phyloP scores from a whole-genome alignment of 2,797 vertebrate species.

The Darevskia mixta region DNA sequence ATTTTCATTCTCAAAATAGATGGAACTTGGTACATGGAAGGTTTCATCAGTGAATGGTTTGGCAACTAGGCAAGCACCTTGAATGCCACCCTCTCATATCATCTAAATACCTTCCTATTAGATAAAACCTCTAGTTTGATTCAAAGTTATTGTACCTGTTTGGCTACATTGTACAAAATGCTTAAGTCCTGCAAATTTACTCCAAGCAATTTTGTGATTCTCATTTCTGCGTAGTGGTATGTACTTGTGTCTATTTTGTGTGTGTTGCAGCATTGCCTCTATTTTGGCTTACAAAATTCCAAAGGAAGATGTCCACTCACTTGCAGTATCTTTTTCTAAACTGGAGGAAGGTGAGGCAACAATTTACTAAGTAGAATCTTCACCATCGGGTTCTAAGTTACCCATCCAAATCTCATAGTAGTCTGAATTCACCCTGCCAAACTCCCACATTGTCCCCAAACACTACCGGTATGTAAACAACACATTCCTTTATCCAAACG shows the following conservation, averaged over 20 bases:
- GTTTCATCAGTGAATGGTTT: background rate
- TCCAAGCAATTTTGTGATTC: background rate
- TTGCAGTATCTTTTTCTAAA: constrained; percentile 89
- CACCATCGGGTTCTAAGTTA: background rate
- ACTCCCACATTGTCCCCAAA: background rate
- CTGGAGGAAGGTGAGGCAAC: constrained; percentile 89
- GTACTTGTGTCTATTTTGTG: background rate
- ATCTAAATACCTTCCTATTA: background rate
- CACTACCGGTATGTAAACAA: background rate
- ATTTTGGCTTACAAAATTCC: constrained; percentile 95
- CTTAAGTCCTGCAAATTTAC: background rate
- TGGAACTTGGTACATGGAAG: background rate
- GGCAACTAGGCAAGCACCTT: background rate
- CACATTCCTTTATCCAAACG: background rate
- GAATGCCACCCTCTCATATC: background rate
- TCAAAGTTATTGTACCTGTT: background rate
- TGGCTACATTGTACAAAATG: background rate
- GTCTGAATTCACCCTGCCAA: background rate
- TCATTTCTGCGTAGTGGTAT: constrained; percentile 16
- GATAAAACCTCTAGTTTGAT: background rate
- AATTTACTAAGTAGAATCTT: background rate
- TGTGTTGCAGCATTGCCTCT: constrained; percentile 88
- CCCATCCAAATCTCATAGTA: background rate
- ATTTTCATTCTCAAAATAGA: background rate
- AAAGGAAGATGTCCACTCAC: constrained; percentile 91